A percentile compares a stretch with the other conserved stretches of the same genome.
Evolutionary conservation across 2,797 vertebrate genomes (phyloP).

Genomic region (Aphelocoma californica): DNA sequence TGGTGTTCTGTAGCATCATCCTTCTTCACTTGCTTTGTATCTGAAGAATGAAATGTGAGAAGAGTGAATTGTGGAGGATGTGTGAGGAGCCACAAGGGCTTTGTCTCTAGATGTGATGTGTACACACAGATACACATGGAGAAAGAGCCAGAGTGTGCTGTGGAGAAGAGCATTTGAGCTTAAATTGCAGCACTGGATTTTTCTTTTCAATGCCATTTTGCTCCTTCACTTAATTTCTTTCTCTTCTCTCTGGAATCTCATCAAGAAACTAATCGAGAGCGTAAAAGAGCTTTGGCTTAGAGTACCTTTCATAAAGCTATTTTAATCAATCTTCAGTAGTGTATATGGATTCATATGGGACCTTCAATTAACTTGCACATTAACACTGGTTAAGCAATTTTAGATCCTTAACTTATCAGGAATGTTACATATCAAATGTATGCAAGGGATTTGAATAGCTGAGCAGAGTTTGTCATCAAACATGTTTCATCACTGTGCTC

Average conservation of each 20-base stretch:
- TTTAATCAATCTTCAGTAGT: slow-evolving; percentile 49
- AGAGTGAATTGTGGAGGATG: background rate
- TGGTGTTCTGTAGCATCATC: background rate
- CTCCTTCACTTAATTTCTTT: slow-evolving; percentile 31
- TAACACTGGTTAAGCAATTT: slow-evolving; percentile 37
- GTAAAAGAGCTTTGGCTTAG: background rate
- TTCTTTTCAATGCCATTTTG: slow-evolving; percentile 12
- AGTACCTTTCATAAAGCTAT: slow-evolving; percentile 9
- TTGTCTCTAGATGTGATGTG: background rate
- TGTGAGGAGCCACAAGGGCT: background rate
- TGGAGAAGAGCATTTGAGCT: background rate
- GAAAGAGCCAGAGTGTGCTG: background rate
- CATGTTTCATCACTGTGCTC: background rate
- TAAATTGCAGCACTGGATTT: background rate
- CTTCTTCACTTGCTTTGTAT: background rate
- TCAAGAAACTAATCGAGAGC: slow-evolving; percentile 7
- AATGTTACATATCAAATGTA: background rate
- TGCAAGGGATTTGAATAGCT: background rate
- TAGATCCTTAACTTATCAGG: slow-evolving; percentile 42
- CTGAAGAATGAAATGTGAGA: background rate
- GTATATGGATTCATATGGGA: slow-evolving; percentile 31
- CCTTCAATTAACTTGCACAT: slow-evolving; percentile 49
- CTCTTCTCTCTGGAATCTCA: slow-evolving; percentile 48
- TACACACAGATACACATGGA: background rate
- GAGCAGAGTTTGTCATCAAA: slow-evolving; percentile 1